Evolutionary conservation across 92 coral and sea anemone species (phyloP).

Genomic region (Zoanthus solanderi): DNA sequence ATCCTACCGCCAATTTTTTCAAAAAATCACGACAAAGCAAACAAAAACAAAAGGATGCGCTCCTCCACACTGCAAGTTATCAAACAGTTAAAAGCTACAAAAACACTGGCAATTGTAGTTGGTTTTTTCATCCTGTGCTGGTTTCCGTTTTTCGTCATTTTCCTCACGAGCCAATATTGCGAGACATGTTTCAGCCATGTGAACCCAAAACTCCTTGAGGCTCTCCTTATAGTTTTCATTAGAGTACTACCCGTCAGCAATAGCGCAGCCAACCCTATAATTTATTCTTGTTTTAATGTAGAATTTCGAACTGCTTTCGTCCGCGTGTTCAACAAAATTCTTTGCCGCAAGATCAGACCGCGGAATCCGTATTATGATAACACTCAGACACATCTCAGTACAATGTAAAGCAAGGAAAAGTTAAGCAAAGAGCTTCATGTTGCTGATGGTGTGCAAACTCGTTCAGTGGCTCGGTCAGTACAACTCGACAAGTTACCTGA

Average conservation of each 20-base stretch:
- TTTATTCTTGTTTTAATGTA: conserved; percentile 90
- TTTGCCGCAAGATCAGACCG: conserved; percentile 50
- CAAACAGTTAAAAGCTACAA: conserved; percentile 96
- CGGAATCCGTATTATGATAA: conserved; percentile 18
- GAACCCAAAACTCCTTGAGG: conserved; percentile 28
- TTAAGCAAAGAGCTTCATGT: too few species aligned
- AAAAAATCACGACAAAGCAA: background rate
- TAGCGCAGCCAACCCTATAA: conserved; percentile 97
- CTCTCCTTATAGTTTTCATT: conserved; percentile 71
- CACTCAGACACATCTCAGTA: conserved; percentile 22
- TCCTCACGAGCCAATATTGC: conserved; percentile 85
- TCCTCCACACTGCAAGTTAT: conserved; percentile 78
- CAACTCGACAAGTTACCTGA: too few species aligned
- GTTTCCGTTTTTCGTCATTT: conserved; percentile 97
- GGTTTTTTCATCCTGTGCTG: conserved; percentile 93
- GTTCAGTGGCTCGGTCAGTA: too few species aligned
- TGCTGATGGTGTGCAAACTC: too few species aligned
- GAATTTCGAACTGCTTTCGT: conserved; percentile 93
- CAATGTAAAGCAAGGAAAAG: conserved; percentile 6
- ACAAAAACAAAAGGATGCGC: conserved; percentile 48
- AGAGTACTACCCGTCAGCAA: conserved; percentile 88
- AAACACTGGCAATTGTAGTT: conserved; percentile 92
- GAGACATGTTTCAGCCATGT: conserved; percentile 64
- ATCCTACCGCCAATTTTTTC: background rate
- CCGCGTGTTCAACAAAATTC: conserved; percentile 71